These are phyloP conservation scores for Capitella teleta DNA, from an alignment of 1,140 invertebrate species.

Conservation along the genomic window DNA sequence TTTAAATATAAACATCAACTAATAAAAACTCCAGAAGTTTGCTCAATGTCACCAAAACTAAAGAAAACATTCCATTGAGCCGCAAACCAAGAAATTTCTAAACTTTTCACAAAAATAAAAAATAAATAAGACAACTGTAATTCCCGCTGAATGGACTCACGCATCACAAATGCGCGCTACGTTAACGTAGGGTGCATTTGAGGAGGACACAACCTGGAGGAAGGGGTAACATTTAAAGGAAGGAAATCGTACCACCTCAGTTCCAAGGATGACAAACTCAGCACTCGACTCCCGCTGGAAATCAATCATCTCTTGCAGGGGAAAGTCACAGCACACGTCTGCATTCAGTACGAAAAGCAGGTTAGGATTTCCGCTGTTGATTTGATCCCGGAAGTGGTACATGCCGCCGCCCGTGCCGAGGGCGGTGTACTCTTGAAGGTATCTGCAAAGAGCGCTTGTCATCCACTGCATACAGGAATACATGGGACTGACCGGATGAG, in stretches of 20 bases:
- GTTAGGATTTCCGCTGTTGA: slow-evolving; percentile 73
- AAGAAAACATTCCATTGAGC: too few species aligned
- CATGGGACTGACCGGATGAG: slow-evolving; percentile 53
- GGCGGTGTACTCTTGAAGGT: slow-evolving; percentile 88
- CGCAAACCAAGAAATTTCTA: too few species aligned
- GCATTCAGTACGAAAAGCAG: slow-evolving; percentile 94
- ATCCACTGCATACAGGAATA: not conserved
- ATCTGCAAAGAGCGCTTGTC: slow-evolving; percentile 44
- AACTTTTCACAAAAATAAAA: too few species aligned
- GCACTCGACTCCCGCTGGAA: slow-evolving; percentile 44
- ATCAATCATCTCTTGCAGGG: slow-evolving; percentile 69
- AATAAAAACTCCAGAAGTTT: too few species aligned
- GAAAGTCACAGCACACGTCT: slow-evolving; percentile 96
- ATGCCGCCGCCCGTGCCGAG: slow-evolving; percentile 93
- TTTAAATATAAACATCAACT: too few species aligned
- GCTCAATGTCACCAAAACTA: too few species aligned
- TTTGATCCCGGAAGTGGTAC: slow-evolving; percentile 94
- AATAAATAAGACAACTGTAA: too few species aligned
- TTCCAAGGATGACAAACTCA: slow-evolving; percentile 43
- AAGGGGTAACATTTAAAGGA: too few species aligned
- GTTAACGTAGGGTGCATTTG: too few species aligned
- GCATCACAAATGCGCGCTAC: too few species aligned
- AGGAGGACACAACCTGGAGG: too few species aligned
- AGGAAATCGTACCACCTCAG: slow-evolving; percentile 41
- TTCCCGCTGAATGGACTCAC: too few species aligned